A percentile compares a stretch with the other conserved stretches of the same genome.
Conservation (phyloP, 2,797 vertebrate species). For the Bovichtus diacanthus region DNA sequence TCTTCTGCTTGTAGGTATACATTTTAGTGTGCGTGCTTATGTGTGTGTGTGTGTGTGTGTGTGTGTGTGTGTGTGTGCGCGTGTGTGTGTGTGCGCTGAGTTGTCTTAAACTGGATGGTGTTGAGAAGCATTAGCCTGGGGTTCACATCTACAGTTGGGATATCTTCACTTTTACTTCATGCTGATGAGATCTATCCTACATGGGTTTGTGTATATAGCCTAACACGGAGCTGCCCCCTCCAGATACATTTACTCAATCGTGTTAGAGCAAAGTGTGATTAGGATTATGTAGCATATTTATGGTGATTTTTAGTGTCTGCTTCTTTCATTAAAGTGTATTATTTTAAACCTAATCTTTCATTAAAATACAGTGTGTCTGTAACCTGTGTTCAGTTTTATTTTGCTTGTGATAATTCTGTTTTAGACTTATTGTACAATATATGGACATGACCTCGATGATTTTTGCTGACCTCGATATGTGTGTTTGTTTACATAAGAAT, state of each 20-base stretch:
- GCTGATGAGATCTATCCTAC: conserved; percentile 67
- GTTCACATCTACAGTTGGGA: conserved; percentile 64
- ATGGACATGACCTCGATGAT: too few relatives aligned
- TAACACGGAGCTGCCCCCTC: conserved; percentile 74
- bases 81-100: conserved; percentile 20
- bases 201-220: conserved; percentile 64
- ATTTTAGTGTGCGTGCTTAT: conserved; percentile 45
- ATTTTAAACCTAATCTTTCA: conserved; percentile 82
- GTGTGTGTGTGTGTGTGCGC: conserved; percentile 21
- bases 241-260: conserved; percentile 70
- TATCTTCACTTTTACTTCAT: conserved; percentile 63
- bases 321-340: conserved; percentile 83
- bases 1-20: conserved; percentile 54
- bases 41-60: conserved; percentile 9
- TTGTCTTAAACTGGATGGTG: conserved; percentile 58
- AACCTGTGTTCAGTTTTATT: conserved; percentile 22
- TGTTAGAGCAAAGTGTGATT: conserved; percentile 77
- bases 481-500: too few relatives aligned
- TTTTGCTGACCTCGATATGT: too few relatives aligned
- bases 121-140: conserved; percentile 55
- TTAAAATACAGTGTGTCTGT: conserved; percentile 79
- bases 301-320: conserved; percentile 81
- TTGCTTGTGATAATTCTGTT: background rate
- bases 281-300: conserved; percentile 82
- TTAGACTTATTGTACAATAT: too few relatives aligned